Base-by-base conservation (phyloP, 2,797 vertebrate species). In the Rhyacichthys aspro region DNA sequence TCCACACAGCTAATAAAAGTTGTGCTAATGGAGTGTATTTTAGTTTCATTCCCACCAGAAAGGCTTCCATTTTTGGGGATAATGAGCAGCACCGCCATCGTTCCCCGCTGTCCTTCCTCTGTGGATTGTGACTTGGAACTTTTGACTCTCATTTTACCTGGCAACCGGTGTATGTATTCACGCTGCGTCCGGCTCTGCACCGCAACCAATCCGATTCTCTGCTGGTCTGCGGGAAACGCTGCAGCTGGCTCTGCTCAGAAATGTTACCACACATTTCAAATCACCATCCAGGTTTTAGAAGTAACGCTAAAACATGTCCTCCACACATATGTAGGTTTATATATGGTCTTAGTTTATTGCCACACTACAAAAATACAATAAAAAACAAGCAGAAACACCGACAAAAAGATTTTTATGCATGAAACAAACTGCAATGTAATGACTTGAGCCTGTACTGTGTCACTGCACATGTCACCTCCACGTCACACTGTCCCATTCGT, bases 181-280 rank as follows among this genome's bases (percentile, higher is more conserved):
- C 1, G 32, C 41, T 1, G 39, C 58, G 8, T 18, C 49, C 8
- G 16, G 19, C 58, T 63, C 57, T 58, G 44, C 63, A 65, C 77
- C 79, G 46, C 66, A 83, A 63, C 79, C 70, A 57, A 34, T 79
- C 73, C 14, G 41, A 39, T 37, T 52, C 59, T 48, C 52, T 43
- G 44, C 36, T 37, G 16, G 43, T 56, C 41, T 52, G 56, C 70
- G 70, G 10, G 58, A 58, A 59, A 50, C 12, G 6, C 55, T 47
- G 23, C 23, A 5, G 47, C 65, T 60, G 43, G 43, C 48, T 65
- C 59, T 11, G 11, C 11, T 61, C 44, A 44, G 11, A 41, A 19
- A 63, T 15, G 7, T 44, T 56, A 43, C 32, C 46, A 47, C 45
- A 55, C 38, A 34, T 37, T 16, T 34, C n/a, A 15, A 48, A 45